Evolutionary conservation across 2,113 vertebrate species (phyloP), one percentile per base, ranked within the genome.

Genomic region (Pluvianellus socialis): DNA sequence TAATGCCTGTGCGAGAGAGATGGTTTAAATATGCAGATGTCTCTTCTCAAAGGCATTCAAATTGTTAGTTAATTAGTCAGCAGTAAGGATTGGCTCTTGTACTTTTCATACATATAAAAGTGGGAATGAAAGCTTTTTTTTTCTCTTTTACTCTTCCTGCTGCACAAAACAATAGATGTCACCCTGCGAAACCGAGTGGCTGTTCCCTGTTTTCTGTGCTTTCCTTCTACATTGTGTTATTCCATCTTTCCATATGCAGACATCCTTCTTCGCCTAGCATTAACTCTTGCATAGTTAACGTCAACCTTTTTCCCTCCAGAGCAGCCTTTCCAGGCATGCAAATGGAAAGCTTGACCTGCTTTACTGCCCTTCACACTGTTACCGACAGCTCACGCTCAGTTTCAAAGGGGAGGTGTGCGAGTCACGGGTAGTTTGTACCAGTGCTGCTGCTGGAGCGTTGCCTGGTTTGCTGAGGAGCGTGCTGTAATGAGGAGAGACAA

Each of bases 21-120:
- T 94, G 94, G 67, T 82, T 97, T 95, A 96, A 96, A 97, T 92
- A 95, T 97, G 85, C 80, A 97, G 93, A 96, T 80, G 62, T 52
- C 71, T 92, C 45, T 77, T 94, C 92, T 94, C 90, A 82, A 96
- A 96, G 83, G 94, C 87, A 89, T 95, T 96, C 90, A 93, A 96
- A 96, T 93, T 83, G 88, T 96, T 92, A 86, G 88, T 90, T 97
- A 96, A 96, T 97, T 97, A 96, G 68, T 79, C 95, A 84, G 58
- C 88, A 91, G 90, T 93, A 88, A 77, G 86, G 88, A 96, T 55
- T 75, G 63, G 83, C 35, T 95, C 38, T 68, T 81, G 32, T 85
- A 79, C 73, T 90, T 87, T 86, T 91, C 85, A 76, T 62, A 79
- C 88, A 85, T 82, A 53, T 73, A 91, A 91, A 96, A 96, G 65